Conservation (phyloP, 2,888 invertebrate genomes). For the Dexiosoma caninum region DNA sequence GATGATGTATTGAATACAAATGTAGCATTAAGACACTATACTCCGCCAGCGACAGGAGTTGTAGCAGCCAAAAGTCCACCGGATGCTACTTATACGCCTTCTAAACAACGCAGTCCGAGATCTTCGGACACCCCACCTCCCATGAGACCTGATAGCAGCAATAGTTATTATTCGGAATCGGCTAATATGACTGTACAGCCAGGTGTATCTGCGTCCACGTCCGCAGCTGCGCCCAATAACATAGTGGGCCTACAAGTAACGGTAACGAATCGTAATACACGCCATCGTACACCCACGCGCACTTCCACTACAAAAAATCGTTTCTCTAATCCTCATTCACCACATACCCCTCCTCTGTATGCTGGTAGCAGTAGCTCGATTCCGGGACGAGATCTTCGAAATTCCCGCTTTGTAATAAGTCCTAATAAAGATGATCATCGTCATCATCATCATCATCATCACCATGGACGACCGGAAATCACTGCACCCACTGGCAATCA, state of each 20-base stretch:
- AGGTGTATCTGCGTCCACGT: slow-evolving; percentile 20
- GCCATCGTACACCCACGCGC: slow-evolving; percentile 71
- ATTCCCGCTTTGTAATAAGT: slow-evolving; percentile 70
- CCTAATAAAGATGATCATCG: slow-evolving; percentile 69
- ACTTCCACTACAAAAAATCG: slow-evolving; percentile 67
- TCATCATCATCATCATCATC: slow-evolving; percentile 67
- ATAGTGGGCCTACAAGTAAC: slow-evolving; percentile 71
- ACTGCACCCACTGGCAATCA: slow-evolving; percentile 64
- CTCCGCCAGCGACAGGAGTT: slow-evolving; percentile 71
- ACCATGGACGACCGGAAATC: slow-evolving; percentile 68
- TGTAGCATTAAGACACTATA: slow-evolving; percentile 70
- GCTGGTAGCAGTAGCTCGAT: slow-evolving; percentile 55
- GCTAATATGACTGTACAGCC: slow-evolving; percentile 37
- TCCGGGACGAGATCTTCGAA: slow-evolving; percentile 67
- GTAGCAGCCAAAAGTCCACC: slow-evolving; percentile 67
- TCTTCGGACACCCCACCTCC: slow-evolving; percentile 76
- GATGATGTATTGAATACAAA: slow-evolving; percentile 66
- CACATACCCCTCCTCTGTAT: slow-evolving; percentile 76
- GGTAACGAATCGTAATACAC: slow-evolving; percentile 71
- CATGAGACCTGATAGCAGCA: slow-evolving; percentile 72
- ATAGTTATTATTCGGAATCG: slow-evolving; percentile 70
- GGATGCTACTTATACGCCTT: slow-evolving; percentile 70
- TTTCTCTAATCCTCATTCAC: slow-evolving; percentile 72
- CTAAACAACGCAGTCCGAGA: slow-evolving; percentile 74
- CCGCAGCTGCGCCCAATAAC: slow-evolving; percentile 41